These are phyloP conservation scores for Aegotheles bennettii DNA, from an alignment of 2,113 vertebrate genomes.

Conservation along the genomic window DNA sequence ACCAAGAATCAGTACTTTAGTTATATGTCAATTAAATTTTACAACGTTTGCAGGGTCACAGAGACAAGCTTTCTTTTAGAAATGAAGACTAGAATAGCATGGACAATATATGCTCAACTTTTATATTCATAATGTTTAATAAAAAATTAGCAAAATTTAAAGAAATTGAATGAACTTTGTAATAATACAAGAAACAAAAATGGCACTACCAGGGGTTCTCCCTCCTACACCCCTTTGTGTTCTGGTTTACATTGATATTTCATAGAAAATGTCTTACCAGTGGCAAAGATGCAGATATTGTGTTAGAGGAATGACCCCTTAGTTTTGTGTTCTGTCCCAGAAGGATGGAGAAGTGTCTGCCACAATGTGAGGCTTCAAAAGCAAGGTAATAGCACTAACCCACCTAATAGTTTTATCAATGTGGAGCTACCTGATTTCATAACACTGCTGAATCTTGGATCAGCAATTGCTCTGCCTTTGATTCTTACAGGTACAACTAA, in stretches of 20 bases:
- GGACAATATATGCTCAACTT: neutral
- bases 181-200: neutral
- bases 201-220: neutral
- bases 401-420: neutral
- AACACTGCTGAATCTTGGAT: neutral
- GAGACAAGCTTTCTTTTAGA: neutral
- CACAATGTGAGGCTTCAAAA: fast-evolving
- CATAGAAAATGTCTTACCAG: neutral
- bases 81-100: neutral
- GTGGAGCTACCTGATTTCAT: neutral
- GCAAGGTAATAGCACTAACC: neutral
- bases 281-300: neutral
- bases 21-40: neutral
- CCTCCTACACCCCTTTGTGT: neutral
- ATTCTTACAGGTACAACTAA: neutral
- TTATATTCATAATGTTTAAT: neutral
- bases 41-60: neutral
- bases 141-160: neutral
- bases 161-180: neutral
- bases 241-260: neutral
- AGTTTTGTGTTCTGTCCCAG: neutral
- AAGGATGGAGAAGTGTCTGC: neutral
- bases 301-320: neutral
- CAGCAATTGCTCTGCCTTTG: neutral
- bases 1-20: neutral